These are phyloP conservation scores for Trichosurus vulpecula DNA, from an alignment of 2,797 vertebrate genomes.

Conservation along the genomic window DNA sequence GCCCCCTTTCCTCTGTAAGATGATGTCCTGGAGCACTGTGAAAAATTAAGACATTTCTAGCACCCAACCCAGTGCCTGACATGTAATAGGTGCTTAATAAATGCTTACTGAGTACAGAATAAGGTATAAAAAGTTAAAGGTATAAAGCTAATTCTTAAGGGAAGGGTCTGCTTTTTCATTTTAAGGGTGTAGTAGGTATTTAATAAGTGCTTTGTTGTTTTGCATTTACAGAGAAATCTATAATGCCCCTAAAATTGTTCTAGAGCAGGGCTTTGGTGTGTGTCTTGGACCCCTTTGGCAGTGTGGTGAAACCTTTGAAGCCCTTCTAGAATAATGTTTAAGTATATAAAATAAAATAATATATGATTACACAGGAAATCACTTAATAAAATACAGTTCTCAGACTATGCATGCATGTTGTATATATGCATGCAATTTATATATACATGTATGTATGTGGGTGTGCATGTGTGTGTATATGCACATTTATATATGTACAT, in stretches of 20 bases:
- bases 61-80: not conserved
- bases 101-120: not conserved
- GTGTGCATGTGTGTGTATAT: not conserved
- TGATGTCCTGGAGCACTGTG: not conserved
- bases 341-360: not conserved
- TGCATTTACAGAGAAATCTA: not conserved
- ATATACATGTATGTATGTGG: not conserved
- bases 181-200: not conserved
- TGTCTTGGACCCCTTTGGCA: not conserved
- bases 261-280: not conserved
- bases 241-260: not conserved
- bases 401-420: not conserved
- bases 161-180: not conserved
- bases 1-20: not conserved
- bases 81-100: not conserved
- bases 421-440: not conserved
- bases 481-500: too few relatives aligned
- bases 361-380: not conserved
- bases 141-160: not conserved
- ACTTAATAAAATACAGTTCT: not conserved
- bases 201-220: not conserved
- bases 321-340: not conserved
- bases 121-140: not conserved
- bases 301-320: not conserved
- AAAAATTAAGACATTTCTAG: not conserved